Evolutionary conservation across 2,888 invertebrate genomes (phyloP).

Genomic region (Leucophenga montana): DNA sequence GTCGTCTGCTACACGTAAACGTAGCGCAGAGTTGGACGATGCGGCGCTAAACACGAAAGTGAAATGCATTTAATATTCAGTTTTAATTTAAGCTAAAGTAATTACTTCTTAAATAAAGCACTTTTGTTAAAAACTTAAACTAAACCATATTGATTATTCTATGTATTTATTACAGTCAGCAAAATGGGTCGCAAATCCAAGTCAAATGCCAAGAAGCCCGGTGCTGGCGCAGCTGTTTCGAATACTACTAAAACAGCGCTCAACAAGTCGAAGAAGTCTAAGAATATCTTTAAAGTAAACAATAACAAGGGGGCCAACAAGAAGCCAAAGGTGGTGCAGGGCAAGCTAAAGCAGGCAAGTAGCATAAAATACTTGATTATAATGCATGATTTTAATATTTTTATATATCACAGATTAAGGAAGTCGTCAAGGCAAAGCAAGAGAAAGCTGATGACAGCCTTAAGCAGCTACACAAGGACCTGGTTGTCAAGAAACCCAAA

Average conservation of each 20-base stretch:
- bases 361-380: not conserved
- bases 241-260: slow-evolving; percentile 46
- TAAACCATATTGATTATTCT: slow-evolving; percentile 27
- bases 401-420: slow-evolving; percentile 64
- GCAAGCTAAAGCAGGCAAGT: slow-evolving; percentile 71
- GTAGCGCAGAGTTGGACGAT: slow-evolving; percentile 32
- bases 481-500: slow-evolving; percentile 71
- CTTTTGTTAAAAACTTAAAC: slow-evolving; percentile 12
- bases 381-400: not conserved
- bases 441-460: slow-evolving; percentile 70
- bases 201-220: slow-evolving; percentile 56
- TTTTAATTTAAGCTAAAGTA: slow-evolving; percentile 46
- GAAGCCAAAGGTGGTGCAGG: slow-evolving; percentile 72
- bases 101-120: slow-evolving; percentile 1
- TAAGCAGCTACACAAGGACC: slow-evolving; percentile 70
- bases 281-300: slow-evolving; percentile 71
- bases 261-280: slow-evolving; percentile 67
- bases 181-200: slow-evolving; percentile 67
- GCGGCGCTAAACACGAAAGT: slow-evolving; percentile 43
- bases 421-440: slow-evolving; percentile 67
- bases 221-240: slow-evolving; percentile 45
- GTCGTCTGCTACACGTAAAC: slow-evolving; percentile 43
- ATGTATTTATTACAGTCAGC: slow-evolving; percentile 44
- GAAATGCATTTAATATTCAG: slow-evolving; percentile 54
- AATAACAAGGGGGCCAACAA: slow-evolving; percentile 65